Evolutionary conservation across 2,113 vertebrate species (phyloP), one percentile per base, ranked within the genome.

Genomic region (Platichthys flesus): DNA sequence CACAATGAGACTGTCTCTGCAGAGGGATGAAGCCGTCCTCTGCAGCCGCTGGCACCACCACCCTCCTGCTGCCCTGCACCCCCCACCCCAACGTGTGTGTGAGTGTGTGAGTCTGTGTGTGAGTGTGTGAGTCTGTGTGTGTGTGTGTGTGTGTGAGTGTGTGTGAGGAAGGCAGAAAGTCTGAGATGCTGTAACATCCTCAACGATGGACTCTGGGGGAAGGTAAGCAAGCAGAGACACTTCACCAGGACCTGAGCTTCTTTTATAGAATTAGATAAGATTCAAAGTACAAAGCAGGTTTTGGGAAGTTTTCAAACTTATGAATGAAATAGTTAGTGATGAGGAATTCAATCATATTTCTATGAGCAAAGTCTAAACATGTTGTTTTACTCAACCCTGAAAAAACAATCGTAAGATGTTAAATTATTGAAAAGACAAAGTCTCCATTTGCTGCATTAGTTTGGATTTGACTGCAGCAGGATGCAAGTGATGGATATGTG

Each of bases 151-250:
- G 52, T 49, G 28, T 35, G 67, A 35, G 31, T 6, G 31, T 9
- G 35, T 37, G 8, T 37, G 35, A 37, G 35, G 9, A 9, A 37
- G 35, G 35, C 35, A 37, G 35, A 37, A 37, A 2, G 35, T 9
- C 40, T 42, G 40, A 12, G 40, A 42, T 42, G 40, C 40, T 45
- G 56, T 14, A 21, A 42, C 21, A 65, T 8, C 76, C 61, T 68
- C 51, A 72, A 24, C 62, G 59, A 54, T 54, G 76, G 75, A 74
- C 63, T 40, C 54, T 69, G 70, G 76, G 59, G 37, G 31, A n/a
- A 91, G 91, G 90, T 93, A 86, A 89, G 90, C 4, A 3, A 1
- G 21, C 16, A 5, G n/a, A 2, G 62, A 10, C 18, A 35, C 37
- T 37, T 37, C 35, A 37, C 35, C 35, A 37, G 35, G 9, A 10